These are phyloP conservation scores for Perizoma flavofasciatum DNA, from an alignment of 2,888 invertebrate genomes.

Conservation along the genomic window DNA sequence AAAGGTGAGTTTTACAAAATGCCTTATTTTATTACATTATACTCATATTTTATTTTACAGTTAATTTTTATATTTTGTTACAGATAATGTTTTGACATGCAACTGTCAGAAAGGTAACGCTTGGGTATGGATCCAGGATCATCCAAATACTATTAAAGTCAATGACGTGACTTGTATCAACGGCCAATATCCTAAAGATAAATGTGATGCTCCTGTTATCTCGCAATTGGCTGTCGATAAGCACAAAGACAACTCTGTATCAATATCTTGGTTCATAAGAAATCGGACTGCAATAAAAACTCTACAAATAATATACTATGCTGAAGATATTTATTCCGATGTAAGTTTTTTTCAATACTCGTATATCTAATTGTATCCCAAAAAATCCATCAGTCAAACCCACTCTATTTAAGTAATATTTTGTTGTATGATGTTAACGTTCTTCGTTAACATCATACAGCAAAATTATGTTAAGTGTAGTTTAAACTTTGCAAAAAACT, in stretches of 20 bases:
- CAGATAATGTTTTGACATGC: conserved; percentile 95
- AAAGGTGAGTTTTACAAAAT: conserved; percentile 85
- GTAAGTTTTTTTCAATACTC: conserved; percentile 47
- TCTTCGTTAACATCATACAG: no score
- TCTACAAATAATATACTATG: conserved; percentile 92
- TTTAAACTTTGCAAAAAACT: no score
- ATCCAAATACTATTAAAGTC: conserved; percentile 84
- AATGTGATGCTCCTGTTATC: conserved; percentile 88
- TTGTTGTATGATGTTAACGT: no score
- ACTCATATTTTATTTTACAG: neutral
- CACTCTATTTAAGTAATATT: no score
- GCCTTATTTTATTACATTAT: no score
- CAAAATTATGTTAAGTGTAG: no score
- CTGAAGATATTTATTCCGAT: conserved; percentile 60
- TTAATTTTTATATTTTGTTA: conserved; percentile 29
- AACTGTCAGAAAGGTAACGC: conserved; percentile 95
- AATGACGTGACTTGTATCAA: conserved; percentile 66
- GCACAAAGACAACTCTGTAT: conserved; percentile 92
- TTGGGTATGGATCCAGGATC: conserved; percentile 96
- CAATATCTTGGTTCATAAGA: conserved; percentile 94
- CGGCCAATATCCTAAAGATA: conserved; percentile 73
- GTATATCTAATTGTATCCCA: no score
- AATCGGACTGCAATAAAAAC: conserved; percentile 93
- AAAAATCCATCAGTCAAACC: no score
- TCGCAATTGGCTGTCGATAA: conserved; percentile 93